Conservation (phyloP, 2,888 invertebrate species). For the Ectemnius lituratus region DNA sequence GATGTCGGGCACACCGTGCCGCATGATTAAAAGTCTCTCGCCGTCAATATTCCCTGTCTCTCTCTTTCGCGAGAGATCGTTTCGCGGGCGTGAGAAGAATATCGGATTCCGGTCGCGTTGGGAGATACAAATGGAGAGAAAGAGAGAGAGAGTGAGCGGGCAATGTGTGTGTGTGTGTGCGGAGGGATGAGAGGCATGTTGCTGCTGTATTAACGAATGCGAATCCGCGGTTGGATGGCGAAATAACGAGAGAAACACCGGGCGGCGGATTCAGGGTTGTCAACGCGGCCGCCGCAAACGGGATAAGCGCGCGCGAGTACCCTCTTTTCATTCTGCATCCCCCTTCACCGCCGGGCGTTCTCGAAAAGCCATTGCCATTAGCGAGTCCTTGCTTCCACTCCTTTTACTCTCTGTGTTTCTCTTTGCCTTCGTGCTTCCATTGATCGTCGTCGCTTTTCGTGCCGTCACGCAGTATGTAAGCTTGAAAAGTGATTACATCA, state of each 20-base stretch:
- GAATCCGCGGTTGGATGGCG: constrained; percentile 22
- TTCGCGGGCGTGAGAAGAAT: constrained; percentile 24
- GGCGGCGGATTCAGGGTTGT: constrained; percentile 22
- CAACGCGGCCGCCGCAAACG: constrained; percentile 23
- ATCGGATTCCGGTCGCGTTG: constrained; percentile 43
- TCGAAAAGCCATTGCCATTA: constrained; percentile 25
- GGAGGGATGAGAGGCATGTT: no score
- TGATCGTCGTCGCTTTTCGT: neutral
- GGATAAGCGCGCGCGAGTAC: constrained; percentile 3
- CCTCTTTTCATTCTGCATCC: constrained; percentile 15
- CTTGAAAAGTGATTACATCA: no score
- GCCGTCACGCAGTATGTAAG: neutral
- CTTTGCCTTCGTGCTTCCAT: constrained; percentile 10
- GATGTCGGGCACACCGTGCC: neutral
- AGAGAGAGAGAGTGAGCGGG: neutral
- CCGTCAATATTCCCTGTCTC: constrained; percentile 10
- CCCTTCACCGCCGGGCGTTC: constrained; percentile 22
- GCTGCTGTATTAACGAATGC: constrained; percentile 33
- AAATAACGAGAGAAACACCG: constrained; percentile 42
- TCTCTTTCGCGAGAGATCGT: neutral
- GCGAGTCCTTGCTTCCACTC: constrained; percentile 5
- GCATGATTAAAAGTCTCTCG: constrained; percentile 33
- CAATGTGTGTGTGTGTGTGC: no score
- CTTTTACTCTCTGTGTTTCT: no score
- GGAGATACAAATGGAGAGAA: neutral